Conservation (phyloP, 2,797 vertebrate species). For the Ataeniobius toweri region DNA sequence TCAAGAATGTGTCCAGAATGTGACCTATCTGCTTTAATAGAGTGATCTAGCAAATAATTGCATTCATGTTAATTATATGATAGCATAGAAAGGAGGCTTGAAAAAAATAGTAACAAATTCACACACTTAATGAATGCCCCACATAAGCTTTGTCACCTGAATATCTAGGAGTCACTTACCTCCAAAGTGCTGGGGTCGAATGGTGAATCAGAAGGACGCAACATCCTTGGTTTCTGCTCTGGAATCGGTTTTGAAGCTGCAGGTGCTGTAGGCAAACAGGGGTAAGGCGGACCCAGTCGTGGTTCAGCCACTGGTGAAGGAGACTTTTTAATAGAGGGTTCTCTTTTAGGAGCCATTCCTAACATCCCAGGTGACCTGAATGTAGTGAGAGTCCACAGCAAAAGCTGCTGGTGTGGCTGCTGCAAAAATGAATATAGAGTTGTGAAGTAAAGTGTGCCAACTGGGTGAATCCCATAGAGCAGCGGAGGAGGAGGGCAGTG, state of each 20-base stretch:
- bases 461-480: conserved; percentile 47
- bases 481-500: conserved; percentile 23
- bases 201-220: conserved; percentile 77
- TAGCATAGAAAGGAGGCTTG: no score
- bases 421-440: conserved; percentile 35
- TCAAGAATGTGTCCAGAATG: conserved; percentile 3
- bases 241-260: conserved; percentile 61
- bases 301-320: conserved; percentile 71
- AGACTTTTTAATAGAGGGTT: conserved; percentile 80
- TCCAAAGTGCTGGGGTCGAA: conserved; percentile 83
- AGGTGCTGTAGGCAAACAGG: conserved; percentile 63
- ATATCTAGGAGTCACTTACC: conserved; percentile 66
- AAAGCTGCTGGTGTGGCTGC: conserved; percentile 21
- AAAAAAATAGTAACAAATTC: background rate
- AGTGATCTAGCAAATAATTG: conserved; percentile 7
- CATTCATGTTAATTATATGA: background rate
- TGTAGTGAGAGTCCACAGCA: conserved; percentile 16
- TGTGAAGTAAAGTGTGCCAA: conserved; percentile 71
- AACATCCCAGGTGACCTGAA: background rate
- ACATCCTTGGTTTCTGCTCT: conserved; percentile 79
- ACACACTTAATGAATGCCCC: conserved; percentile 31
- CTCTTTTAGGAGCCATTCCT: conserved; percentile 81
- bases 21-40: background rate
- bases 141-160: conserved; percentile 48
- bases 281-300: conserved; percentile 81